These are phyloP conservation scores for Nemotelus pantherinus DNA, from an alignment of 2,888 invertebrate genomes.

Conservation along the genomic window DNA sequence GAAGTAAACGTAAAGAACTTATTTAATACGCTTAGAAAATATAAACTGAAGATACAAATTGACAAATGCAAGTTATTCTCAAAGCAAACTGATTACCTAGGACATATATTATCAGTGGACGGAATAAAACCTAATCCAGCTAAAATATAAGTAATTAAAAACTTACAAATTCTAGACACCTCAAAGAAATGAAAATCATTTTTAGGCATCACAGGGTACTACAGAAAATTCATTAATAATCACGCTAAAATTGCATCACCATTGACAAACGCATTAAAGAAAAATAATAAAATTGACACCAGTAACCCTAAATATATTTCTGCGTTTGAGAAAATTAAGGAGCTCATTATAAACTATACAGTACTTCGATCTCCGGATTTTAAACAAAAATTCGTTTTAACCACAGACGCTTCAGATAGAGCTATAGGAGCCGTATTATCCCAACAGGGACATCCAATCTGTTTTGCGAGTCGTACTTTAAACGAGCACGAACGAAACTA, in stretches of 20 bases:
- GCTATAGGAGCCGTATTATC: neutral
- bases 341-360: too few species aligned
- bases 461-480: neutral
- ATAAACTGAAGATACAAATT: too few species aligned
- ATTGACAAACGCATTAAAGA: neutral
- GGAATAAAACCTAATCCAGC: neutral
- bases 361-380: too few species aligned
- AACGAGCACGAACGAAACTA: constrained; percentile 20
- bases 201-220: too few species aligned
- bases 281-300: neutral
- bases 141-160: neutral
- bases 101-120: neutral
- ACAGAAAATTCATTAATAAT: neutral
- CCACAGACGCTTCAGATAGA: neutral
- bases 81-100: neutral
- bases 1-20: neutral
- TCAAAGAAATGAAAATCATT: too few species aligned
- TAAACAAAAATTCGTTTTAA: neutral
- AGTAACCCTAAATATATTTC: neutral
- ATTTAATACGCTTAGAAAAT: neutral
- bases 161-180: neutral
- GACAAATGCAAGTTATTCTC: too few species aligned
- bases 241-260: neutral
- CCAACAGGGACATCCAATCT: constrained; percentile 7
- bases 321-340: neutral